Evolutionary conservation across 2,113 vertebrate genomes (phyloP).

Genomic region (Hipposideros armiger): DNA sequence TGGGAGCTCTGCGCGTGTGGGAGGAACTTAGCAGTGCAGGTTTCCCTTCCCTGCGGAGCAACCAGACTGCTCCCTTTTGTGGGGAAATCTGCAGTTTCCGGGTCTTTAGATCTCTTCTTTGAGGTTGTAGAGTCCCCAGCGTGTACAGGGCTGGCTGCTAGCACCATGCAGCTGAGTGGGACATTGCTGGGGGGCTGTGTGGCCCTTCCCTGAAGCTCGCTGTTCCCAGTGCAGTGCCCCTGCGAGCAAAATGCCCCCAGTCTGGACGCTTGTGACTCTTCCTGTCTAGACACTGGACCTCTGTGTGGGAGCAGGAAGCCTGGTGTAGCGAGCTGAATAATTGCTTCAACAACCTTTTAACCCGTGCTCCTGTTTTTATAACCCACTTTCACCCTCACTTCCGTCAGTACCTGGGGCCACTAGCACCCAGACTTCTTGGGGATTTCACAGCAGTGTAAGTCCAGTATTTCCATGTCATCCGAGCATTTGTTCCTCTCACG

Average conservation of each 20-base stretch:
- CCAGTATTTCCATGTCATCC: accelerated
- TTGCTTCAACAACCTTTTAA: not conserved
- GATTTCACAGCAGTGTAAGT: accelerated
- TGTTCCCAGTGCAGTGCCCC: not conserved
- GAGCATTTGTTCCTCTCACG: not conserved
- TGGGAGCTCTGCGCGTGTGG: accelerated
- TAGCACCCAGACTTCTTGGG: not conserved
- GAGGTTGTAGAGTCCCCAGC: not conserved
- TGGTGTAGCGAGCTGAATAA: accelerated
- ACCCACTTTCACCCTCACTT: not conserved
- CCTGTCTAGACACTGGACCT: not conserved
- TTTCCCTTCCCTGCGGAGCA: not conserved
- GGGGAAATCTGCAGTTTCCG: too few relatives aligned
- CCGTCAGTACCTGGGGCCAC: accelerated
- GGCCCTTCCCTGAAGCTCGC: not conserved
- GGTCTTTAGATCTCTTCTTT: not conserved
- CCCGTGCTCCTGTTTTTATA: not conserved
- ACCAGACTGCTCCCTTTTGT: not conserved
- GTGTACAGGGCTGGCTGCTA: not conserved
- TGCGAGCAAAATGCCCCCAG: not conserved
- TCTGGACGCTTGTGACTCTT: not conserved
- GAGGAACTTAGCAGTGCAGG: not conserved
- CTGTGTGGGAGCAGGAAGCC: accelerated
- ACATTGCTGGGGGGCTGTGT: not conserved
- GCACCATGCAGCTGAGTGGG: accelerated